These are phyloP conservation scores for Lysiphlebus fabarum DNA, from an alignment of 1,140 invertebrate species.

Conservation along the genomic window DNA sequence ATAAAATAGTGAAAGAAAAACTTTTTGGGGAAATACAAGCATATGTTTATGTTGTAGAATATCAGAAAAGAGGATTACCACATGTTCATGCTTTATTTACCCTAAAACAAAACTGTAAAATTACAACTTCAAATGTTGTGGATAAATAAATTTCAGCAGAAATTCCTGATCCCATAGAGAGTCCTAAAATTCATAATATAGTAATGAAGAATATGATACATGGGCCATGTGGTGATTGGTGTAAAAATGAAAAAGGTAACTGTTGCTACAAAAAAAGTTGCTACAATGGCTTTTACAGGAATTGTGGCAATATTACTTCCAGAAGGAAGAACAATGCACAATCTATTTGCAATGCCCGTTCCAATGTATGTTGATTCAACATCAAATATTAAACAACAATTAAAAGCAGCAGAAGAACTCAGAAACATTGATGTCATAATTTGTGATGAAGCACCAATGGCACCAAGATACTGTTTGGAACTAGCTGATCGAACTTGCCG, in stretches of 20 bases:
- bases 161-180: slow-evolving; percentile 22
- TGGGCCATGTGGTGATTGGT: slow-evolving; percentile 38
- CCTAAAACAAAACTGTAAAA: slow-evolving; percentile 29
- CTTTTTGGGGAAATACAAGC: slow-evolving; percentile 11
- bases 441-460: slow-evolving; percentile 39
- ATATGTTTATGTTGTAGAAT: slow-evolving; percentile 13
- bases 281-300: slow-evolving; percentile 28
- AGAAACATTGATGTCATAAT: slow-evolving; percentile 28
- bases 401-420: slow-evolving; percentile 12
- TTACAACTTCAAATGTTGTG: slow-evolving; percentile 15
- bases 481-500: slow-evolving; percentile 26
- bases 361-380: slow-evolving; percentile 22
- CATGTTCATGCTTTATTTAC: slow-evolving; percentile 24
- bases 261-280: slow-evolving; percentile 23
- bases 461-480: slow-evolving; percentile 26
- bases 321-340: slow-evolving; percentile 27
- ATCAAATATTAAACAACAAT: slow-evolving; percentile 37
- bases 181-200: slow-evolving; percentile 17
- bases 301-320: slow-evolving; percentile 31
- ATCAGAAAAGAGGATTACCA: slow-evolving; percentile 18
- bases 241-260: slow-evolving; percentile 10
- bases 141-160: slow-evolving; percentile 28
- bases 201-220: slow-evolving; percentile 32
- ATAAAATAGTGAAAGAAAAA: slow-evolving; percentile 15
- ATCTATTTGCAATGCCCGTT: slow-evolving; percentile 27